Percentiles rank a stretch among this genome's conserved stretches.
Conservation (phyloP, 1,140 invertebrate genomes). For the Meteorus sp. region DNA sequence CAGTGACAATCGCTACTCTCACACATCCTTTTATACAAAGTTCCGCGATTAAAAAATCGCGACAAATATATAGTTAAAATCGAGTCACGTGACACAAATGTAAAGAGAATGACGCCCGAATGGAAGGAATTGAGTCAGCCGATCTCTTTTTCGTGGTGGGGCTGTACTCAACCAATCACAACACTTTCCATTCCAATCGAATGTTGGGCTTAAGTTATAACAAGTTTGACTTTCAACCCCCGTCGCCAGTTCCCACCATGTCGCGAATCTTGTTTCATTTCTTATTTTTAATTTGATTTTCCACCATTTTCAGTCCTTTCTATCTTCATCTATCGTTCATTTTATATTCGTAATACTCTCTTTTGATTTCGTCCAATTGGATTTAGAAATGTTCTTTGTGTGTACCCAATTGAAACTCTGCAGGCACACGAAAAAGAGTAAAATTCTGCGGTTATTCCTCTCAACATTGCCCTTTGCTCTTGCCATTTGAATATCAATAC, state of each 20-base stretch:
- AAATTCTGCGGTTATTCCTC: no score
- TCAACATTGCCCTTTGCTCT: no score
- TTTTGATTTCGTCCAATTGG: no score
- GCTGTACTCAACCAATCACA: constrained; percentile 23
- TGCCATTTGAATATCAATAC: no score
- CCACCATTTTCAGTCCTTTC: no score
- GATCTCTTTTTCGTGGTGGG: constrained; percentile 9
- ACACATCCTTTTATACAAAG: constrained; percentile 49
- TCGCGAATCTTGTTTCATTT: neutral
- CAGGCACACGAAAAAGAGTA: no score
- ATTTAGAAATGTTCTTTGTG: no score
- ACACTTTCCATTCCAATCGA: constrained; percentile 8
- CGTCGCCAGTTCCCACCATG: neutral
- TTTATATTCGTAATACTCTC: no score
- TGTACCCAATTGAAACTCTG: no score
- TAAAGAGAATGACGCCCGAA: constrained; percentile 39
- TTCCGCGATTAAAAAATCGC: constrained; percentile 39
- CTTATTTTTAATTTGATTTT: no score
- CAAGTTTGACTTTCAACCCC: constrained; percentile 29
- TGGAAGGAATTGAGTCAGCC: constrained; percentile 45
- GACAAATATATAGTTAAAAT: constrained; percentile 31
- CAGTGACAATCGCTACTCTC: constrained; percentile 37
- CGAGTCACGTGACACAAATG: constrained; percentile 40
- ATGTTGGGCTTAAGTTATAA: neutral
- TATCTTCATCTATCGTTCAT: no score